Conservation (phyloP, 2,113 vertebrate species). For the Turnix velox region DNA sequence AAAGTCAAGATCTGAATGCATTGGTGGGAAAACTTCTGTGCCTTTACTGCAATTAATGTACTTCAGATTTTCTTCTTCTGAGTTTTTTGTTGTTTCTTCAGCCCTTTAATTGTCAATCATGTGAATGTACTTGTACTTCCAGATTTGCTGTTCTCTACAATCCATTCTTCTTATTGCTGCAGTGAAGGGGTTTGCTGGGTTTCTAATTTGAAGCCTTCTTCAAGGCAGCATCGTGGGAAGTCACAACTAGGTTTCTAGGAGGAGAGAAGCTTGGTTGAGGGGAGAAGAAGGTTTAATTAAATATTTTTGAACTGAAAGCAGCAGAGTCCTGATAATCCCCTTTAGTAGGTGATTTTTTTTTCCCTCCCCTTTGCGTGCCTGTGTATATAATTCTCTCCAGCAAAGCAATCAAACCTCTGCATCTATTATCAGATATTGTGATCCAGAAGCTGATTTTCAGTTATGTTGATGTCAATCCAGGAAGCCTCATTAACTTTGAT, state of each 20-base stretch:
- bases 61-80: slow-evolving; percentile 15
- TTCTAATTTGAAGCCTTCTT: slow-evolving; percentile 30
- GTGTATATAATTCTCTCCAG: slow-evolving; percentile 12
- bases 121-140: slow-evolving; percentile 27
- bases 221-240: background rate
- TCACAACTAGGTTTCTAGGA: slow-evolving; percentile 25
- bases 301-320: slow-evolving; percentile 43
- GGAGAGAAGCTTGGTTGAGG: background rate
- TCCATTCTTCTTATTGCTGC: slow-evolving; percentile 21
- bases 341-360: background rate
- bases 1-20: slow-evolving; percentile 32
- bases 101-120: slow-evolving; percentile 26
- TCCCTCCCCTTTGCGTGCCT: background rate
- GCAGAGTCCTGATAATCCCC: slow-evolving; percentile 23
- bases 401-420: slow-evolving; percentile 33
- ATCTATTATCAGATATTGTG: slow-evolving; percentile 40
- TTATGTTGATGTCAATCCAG: slow-evolving; percentile 38
- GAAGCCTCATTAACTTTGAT: slow-evolving; percentile 39
- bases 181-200: slow-evolving; percentile 34
- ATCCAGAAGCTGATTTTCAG: slow-evolving; percentile 43
- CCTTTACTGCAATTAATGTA: slow-evolving; percentile 10
- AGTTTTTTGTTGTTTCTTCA: slow-evolving; percentile 49
- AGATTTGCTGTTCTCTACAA: slow-evolving; percentile 21
- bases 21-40: slow-evolving; percentile 34
- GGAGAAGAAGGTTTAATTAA: slow-evolving; percentile 7